phyloP scores from a whole-genome alignment of 2,888 invertebrate genomes.

The Stenoptilia bipunctidactyla region DNA sequence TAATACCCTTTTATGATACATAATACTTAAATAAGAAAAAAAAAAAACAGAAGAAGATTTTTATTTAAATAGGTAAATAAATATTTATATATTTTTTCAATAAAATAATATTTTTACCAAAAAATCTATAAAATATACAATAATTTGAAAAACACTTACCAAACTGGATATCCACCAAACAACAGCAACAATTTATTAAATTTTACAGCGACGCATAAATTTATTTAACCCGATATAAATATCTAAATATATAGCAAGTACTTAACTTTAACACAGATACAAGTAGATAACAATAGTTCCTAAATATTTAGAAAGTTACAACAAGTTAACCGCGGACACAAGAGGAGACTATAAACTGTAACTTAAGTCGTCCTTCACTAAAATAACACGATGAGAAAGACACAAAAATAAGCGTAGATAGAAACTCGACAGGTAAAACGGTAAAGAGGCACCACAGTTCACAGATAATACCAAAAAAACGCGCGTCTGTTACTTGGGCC shows the following conservation, averaged over 20 bases:
- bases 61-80: too few species aligned
- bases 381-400: constrained; percentile 42
- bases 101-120: too few species aligned
- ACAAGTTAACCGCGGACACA: constrained; percentile 45
- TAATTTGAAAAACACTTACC: too few species aligned
- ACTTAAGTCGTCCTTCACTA: constrained; percentile 24
- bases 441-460: not conserved
- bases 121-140: too few species aligned
- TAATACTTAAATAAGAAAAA: too few species aligned
- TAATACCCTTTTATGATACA: too few species aligned
- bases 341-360: constrained; percentile 45
- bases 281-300: constrained; percentile 60
- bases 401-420: constrained; percentile 38
- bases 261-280: constrained; percentile 67
- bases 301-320: constrained; percentile 63
- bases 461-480: not conserved
- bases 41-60: too few species aligned
- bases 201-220: not conserved
- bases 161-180: too few species aligned
- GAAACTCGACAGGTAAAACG: constrained; percentile 29
- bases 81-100: too few species aligned
- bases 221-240: not conserved
- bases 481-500: not conserved
- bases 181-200: not conserved
- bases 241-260: constrained; percentile 12